phyloP scores from a whole-genome alignment of 2,797 vertebrate species.

The Enteromius paludinosus region DNA sequence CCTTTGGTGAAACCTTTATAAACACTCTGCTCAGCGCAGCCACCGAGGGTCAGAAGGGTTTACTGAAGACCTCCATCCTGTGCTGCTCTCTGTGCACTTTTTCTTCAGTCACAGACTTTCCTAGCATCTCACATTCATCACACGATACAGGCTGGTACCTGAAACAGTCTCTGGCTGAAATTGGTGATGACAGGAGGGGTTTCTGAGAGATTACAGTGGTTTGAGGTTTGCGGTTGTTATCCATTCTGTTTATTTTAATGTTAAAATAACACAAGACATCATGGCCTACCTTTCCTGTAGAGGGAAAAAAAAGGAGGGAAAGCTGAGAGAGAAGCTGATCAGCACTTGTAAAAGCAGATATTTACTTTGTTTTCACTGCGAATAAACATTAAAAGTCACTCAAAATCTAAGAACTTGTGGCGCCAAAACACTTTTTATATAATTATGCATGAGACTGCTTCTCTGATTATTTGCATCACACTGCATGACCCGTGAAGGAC shows the following conservation, averaged over 20 bases:
- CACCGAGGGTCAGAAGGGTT: constrained; percentile 70
- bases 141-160: constrained; percentile 42
- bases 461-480: not conserved
- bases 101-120: constrained; percentile 28
- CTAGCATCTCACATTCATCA: constrained; percentile 55
- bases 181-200: constrained; percentile 35
- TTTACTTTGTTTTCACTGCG: constrained; percentile 6
- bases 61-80: constrained; percentile 69
- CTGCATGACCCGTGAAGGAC: not conserved
- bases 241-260: constrained; percentile 22
- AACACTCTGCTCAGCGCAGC: constrained; percentile 66
- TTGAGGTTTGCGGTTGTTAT: constrained; percentile 45
- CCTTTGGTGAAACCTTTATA: constrained; percentile 70
- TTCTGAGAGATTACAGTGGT: constrained; percentile 56
- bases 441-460: not conserved
- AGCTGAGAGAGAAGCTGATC: not conserved
- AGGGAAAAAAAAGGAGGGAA: not conserved
- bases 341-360: not conserved
- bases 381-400: not conserved
- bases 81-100: constrained; percentile 52
- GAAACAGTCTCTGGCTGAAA: constrained; percentile 40
- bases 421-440: not conserved
- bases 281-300: constrained; percentile 1
- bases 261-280: constrained; percentile 13
- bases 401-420: not conserved